These are phyloP conservation scores for Pseudocheirus occidentalis DNA, from an alignment of 2,797 vertebrate genomes.

Conservation along the genomic window DNA sequence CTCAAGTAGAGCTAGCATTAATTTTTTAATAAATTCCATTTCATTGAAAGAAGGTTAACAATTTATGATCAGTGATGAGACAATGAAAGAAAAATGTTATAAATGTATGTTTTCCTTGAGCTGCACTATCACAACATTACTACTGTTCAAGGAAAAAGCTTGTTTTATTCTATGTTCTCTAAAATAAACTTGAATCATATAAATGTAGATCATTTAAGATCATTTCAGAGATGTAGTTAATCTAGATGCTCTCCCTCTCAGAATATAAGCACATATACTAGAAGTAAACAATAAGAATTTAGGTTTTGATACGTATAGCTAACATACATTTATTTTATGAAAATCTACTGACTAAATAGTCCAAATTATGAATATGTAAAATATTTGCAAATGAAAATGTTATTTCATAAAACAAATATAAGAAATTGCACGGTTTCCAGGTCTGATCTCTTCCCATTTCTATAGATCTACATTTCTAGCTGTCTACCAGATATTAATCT, in stretches of 20 bases:
- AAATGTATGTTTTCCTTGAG: constrained; percentile 41
- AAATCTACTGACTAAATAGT: constrained; percentile 6
- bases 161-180: constrained; percentile 19
- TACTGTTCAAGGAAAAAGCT: background rate
- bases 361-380: background rate
- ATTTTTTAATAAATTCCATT: constrained; percentile 94
- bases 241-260: background rate
- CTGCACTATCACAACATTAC: constrained; percentile 10
- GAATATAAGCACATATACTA: background rate
- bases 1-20: constrained; percentile 89
- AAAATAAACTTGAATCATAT: constrained; percentile 18
- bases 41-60: constrained; percentile 89
- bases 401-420: background rate
- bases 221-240: background rate
- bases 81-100: constrained; percentile 64
- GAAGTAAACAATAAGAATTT: background rate
- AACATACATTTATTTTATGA: background rate
- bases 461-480: background rate
- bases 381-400: constrained; percentile 23
- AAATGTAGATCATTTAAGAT: background rate
- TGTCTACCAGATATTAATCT: background rate
- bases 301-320: background rate
- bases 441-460: background rate
- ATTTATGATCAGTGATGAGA: constrained; percentile 87
- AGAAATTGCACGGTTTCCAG: background rate